Evolutionary conservation across 2,888 invertebrate genomes (phyloP).

Genomic region (Ornithoptera alexandrae): DNA sequence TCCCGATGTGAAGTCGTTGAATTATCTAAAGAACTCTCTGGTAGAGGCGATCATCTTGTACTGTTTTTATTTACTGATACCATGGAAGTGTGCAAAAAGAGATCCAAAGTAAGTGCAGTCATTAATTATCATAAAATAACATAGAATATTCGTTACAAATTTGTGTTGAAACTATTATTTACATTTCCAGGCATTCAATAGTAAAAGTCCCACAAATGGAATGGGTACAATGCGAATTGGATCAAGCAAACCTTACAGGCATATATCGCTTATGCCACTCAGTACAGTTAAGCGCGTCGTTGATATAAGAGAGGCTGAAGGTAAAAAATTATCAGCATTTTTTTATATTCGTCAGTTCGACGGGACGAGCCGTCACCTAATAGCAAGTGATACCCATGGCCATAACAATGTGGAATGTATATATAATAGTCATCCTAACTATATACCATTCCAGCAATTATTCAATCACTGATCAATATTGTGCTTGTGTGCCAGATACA

Average conservation of each 20-base stretch:
- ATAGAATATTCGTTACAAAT: background rate
- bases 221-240: slow-evolving; percentile 80
- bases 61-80: slow-evolving; percentile 97
- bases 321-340: slow-evolving; percentile 55
- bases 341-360: background rate
- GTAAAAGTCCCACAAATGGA: slow-evolving; percentile 81
- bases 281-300: slow-evolving; percentile 94
- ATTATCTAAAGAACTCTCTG: slow-evolving; percentile 89
- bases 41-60: slow-evolving; percentile 91
- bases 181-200: slow-evolving; percentile 67
- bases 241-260: slow-evolving; percentile 92
- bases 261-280: slow-evolving; percentile 92
- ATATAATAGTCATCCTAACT: no score
- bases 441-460: no score
- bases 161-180: background rate
- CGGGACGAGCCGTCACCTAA: no score
- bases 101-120: slow-evolving; percentile 82
- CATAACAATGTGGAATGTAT: no score
- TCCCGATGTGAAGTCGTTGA: slow-evolving; percentile 94
- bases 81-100: slow-evolving; percentile 93
- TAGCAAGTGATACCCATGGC: no score
- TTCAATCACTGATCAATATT: no score
- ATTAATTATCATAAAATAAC: no score
- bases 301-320: slow-evolving; percentile 92
- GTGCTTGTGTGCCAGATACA: no score